Conservation (phyloP, 2,113 vertebrate genomes). For the Anser brachyrhynchus region DNA sequence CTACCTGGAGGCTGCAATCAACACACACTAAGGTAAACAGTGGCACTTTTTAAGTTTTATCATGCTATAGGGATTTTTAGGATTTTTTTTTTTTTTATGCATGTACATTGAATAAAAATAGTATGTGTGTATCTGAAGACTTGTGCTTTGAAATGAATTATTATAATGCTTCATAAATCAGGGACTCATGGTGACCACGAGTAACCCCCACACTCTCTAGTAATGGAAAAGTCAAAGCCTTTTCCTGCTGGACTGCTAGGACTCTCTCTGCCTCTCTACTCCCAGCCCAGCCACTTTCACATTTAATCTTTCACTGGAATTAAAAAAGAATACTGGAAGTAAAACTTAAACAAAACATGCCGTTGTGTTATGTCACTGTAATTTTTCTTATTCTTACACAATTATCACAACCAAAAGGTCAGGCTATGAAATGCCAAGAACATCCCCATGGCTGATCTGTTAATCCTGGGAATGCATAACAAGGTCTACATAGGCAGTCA, state of each 20-base stretch:
- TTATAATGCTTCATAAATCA: background rate
- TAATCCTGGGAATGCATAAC: slow-evolving; percentile 24
- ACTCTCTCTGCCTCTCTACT: background rate
- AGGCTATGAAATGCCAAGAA: slow-evolving; percentile 47
- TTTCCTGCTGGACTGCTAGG: background rate
- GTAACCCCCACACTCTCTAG: background rate
- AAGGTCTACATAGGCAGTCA: background rate
- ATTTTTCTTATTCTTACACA: slow-evolving; percentile 44
- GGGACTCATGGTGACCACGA: background rate
- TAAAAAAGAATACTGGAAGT: slow-evolving; percentile 56
- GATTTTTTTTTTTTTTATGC: background rate
- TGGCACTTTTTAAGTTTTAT: background rate
- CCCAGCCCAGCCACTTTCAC: background rate
- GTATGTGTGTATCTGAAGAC: background rate
- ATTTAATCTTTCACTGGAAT: slow-evolving; percentile 48
- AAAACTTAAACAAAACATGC: background rate
- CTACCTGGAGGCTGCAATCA: background rate
- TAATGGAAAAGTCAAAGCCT: slow-evolving; percentile 26
- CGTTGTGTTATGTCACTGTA: slow-evolving; percentile 10
- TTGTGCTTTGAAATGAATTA: background rate
- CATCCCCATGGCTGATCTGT: background rate
- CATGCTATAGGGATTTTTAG: background rate
- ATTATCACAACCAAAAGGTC: slow-evolving; percentile 36
- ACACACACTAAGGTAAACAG: background rate
- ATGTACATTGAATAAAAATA: background rate